phyloP scores from a whole-genome alignment of 2,888 invertebrate genomes.

The Pandemis cinnamomeana region DNA sequence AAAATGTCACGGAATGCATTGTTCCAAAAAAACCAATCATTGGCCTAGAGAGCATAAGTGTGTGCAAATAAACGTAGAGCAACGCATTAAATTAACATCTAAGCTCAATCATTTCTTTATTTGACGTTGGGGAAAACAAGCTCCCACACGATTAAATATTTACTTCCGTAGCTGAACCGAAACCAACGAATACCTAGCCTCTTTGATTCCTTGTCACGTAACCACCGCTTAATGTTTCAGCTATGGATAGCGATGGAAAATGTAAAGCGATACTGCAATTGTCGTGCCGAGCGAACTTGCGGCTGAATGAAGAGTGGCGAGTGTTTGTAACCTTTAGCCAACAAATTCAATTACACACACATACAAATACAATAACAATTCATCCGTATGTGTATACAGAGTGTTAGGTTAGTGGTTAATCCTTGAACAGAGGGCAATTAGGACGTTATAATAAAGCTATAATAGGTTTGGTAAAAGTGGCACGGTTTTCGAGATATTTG shows the following conservation, averaged over 20 bases:
- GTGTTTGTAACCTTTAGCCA: slow-evolving; percentile 1
- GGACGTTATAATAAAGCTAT: no score
- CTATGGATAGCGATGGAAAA: slow-evolving; percentile 25
- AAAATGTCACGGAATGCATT: slow-evolving; percentile 1
- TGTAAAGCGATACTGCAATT: slow-evolving; percentile 34
- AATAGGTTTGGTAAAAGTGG: no score
- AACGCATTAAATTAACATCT: neutral
- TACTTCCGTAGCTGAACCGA: neutral
- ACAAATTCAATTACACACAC: no score
- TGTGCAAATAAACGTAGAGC: neutral
- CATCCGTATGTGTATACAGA: no score
- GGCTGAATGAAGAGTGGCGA: slow-evolving; percentile 1
- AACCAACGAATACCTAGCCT: slow-evolving; percentile 7
- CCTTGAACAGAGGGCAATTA: no score
- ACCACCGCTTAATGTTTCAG: slow-evolving; percentile 30
- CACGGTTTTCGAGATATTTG: no score
- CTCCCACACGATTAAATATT: slow-evolving; percentile 10
- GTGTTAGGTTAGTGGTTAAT: no score
- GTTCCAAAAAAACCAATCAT: neutral
- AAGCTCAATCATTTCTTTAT: neutral
- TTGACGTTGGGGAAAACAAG: neutral
- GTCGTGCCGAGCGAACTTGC: neutral
- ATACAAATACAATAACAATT: no score
- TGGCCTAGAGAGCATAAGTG: neutral
- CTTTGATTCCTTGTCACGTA: slow-evolving; percentile 34